A percentile compares a stretch with the other conserved stretches of the same genome.
Conservation (phyloP, 1,140 invertebrate genomes). For the Agrypnia vestita region DNA sequence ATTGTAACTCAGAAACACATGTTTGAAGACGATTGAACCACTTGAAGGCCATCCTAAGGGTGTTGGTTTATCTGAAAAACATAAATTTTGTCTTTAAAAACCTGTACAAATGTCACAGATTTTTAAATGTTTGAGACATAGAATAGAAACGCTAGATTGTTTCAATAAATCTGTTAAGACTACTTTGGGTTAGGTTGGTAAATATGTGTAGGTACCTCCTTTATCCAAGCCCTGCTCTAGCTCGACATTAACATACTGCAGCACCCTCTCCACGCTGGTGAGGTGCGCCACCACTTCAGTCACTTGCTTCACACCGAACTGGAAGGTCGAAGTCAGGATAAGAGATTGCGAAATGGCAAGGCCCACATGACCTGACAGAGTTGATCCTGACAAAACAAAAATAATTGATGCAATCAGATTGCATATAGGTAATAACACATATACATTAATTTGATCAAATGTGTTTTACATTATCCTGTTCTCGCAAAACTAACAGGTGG, state of each 20-base stretch:
- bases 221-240: slow-evolving; percentile 51
- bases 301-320: slow-evolving; percentile 84
- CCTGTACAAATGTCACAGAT: too few species aligned
- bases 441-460: too few species aligned
- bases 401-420: too few species aligned
- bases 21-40: slow-evolving; percentile 75
- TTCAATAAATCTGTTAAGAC: too few species aligned
- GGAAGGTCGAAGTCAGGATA: slow-evolving; percentile 83
- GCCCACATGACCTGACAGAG: slow-evolving; percentile 74
- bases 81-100: not conserved
- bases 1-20: slow-evolving; percentile 74
- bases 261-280: slow-evolving; percentile 84
- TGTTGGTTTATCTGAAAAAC: slow-evolving; percentile 57
- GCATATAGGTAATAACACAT: too few species aligned
- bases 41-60: slow-evolving; percentile 76
- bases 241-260: slow-evolving; percentile 82
- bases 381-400: slow-evolving; percentile 33
- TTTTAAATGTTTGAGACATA: too few species aligned
- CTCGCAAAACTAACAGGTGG: too few species aligned
- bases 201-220: slow-evolving; percentile 37
- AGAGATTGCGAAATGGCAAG: slow-evolving; percentile 82
- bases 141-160: too few species aligned
- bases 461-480: too few species aligned
- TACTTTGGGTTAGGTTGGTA: too few species aligned
- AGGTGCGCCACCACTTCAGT: slow-evolving; percentile 85